phyloP scores from a whole-genome alignment of 1,140 invertebrate genomes.

The Drosophila cardini region DNA sequence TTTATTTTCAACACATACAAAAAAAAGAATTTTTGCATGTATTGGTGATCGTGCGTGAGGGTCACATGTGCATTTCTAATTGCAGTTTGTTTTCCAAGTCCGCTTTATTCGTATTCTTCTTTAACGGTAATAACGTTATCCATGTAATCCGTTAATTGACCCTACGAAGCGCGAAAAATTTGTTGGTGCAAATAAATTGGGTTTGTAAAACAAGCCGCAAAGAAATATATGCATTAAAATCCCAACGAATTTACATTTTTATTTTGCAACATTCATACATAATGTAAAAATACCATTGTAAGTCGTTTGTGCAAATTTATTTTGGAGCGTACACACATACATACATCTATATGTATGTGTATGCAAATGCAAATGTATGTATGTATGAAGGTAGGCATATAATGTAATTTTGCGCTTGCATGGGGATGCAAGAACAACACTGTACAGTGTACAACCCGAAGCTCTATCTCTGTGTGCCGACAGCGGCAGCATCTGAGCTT shows the following conservation, averaged over 20 bases:
- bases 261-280: background rate
- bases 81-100: conserved; percentile 10
- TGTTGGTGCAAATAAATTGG: background rate
- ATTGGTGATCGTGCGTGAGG: conserved; percentile 7
- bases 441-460: conserved; percentile 59
- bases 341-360: conserved; percentile 1
- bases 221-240: background rate
- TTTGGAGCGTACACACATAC: conserved; percentile 29
- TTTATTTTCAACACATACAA: no score
- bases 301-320: conserved; percentile 23
- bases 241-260: no score
- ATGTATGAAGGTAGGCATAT: conserved; percentile 17
- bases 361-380: conserved; percentile 2
- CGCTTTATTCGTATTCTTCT: conserved; percentile 6
- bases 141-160: conserved; percentile 41
- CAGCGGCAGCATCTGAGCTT: conserved; percentile 59
- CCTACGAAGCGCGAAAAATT: conserved; percentile 42
- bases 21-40: no score
- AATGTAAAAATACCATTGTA: background rate
- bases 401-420: conserved; percentile 37
- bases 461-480: conserved; percentile 55
- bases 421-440: conserved; percentile 55
- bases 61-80: conserved; percentile 16
- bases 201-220: background rate
- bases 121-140: conserved; percentile 31